Percentiles rank a stretch among this genome's conserved stretches.
Conservation (phyloP, 1,140 invertebrate genomes). For the Augochlora pura region DNA sequence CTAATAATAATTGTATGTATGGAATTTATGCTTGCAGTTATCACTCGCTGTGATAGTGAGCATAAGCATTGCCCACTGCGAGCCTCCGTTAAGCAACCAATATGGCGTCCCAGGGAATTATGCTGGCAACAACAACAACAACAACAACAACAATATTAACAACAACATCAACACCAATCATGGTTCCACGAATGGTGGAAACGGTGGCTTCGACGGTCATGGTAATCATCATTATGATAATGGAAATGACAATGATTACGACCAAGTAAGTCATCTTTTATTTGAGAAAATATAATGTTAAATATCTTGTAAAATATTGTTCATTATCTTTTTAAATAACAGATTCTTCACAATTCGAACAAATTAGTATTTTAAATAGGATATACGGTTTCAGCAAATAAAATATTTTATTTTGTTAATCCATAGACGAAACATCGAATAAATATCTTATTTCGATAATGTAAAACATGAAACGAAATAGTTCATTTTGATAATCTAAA, state of each 20-base stretch:
- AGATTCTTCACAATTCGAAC: no score
- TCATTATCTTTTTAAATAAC: no score
- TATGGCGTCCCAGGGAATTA: constrained; percentile 77
- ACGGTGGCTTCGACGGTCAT: constrained; percentile 44
- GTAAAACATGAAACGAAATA: no score
- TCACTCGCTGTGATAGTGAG: constrained; percentile 65
- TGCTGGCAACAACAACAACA: constrained; percentile 58
- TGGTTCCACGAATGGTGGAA: constrained; percentile 23
- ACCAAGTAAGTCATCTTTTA: constrained; percentile 67
- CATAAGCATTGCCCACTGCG: constrained; percentile 66
- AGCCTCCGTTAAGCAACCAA: constrained; percentile 75
- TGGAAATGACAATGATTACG: constrained; percentile 74
- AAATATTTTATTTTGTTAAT: no score
- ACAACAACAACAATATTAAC: constrained; percentile 66
- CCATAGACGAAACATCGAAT: no score
- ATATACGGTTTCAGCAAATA: no score
- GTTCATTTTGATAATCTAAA: no score
- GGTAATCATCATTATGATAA: constrained; percentile 55
- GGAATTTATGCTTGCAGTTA: constrained; percentile 62
- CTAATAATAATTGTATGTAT: neutral
- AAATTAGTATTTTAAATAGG: no score
- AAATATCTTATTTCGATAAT: no score
- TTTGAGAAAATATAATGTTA: neutral
- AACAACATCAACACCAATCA: constrained; percentile 49
- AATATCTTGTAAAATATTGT: no score